Conservation (phyloP, 2,888 invertebrate genomes). For the Euphydryas editha region DNA sequence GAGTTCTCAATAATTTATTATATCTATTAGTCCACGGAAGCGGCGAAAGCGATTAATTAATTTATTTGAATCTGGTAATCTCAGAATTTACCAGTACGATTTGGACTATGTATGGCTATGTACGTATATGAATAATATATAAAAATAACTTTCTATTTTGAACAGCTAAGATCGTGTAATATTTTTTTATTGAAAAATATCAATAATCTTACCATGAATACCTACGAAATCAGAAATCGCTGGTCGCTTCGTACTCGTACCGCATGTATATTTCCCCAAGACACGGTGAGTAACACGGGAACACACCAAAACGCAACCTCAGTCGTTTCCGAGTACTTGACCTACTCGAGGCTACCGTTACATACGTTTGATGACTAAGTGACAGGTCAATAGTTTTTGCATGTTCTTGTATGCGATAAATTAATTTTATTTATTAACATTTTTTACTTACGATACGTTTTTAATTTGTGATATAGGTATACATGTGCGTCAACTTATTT, state of each 20-base stretch:
- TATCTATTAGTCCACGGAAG: slow-evolving; percentile 1
- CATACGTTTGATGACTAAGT: slow-evolving; percentile 44
- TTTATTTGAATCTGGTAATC: neutral
- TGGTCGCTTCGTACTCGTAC: neutral
- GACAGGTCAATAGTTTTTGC: slow-evolving; percentile 38
- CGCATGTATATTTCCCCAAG: neutral
- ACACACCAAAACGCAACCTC: slow-evolving; percentile 45
- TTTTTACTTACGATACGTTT: slow-evolving; percentile 6
- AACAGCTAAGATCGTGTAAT: too few relatives aligned
- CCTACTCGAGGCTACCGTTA: slow-evolving; percentile 52
- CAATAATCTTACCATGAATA: too few relatives aligned
- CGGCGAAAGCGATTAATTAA: slow-evolving; percentile 2
- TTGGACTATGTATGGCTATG: too few relatives aligned
- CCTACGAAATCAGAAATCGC: slow-evolving; percentile 5
- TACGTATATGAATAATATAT: too few relatives aligned
- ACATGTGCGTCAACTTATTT: neutral
- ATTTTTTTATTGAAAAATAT: too few relatives aligned
- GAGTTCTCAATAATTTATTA: slow-evolving; percentile 4
- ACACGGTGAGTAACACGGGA: slow-evolving; percentile 47
- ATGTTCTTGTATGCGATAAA: slow-evolving; percentile 9
- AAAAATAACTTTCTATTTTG: too few relatives aligned
- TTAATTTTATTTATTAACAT: slow-evolving; percentile 9
- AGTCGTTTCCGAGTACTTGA: slow-evolving; percentile 69
- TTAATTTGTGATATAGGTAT: neutral
- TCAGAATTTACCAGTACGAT: neutral